phyloP scores from a whole-genome alignment of 2,113 vertebrate species.

The Emydura subglobosa region DNA sequence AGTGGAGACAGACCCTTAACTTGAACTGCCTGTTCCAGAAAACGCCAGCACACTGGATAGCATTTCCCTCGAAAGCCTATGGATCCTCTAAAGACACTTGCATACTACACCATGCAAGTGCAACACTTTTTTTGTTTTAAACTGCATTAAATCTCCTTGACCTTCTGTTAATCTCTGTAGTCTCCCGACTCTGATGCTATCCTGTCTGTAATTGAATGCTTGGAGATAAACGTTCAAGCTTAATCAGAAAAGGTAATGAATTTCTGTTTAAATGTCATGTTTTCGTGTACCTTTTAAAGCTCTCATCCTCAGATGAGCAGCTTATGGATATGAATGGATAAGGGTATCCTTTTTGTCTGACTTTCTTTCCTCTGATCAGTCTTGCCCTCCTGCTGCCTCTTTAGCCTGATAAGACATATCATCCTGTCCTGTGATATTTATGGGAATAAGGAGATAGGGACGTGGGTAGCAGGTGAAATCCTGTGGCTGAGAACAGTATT shows the following conservation, averaged over 20 bases:
- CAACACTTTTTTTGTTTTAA: neutral
- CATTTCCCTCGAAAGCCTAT: slow-evolving; percentile 53
- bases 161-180: neutral
- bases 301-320: slow-evolving; percentile 1
- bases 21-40: slow-evolving; percentile 46
- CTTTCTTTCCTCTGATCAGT: neutral
- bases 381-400: neutral
- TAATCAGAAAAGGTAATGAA: slow-evolving; percentile 28
- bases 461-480: neutral
- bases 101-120: neutral
- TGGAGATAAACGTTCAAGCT: neutral
- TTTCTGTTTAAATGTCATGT: slow-evolving; percentile 2
- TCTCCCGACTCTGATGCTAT: neutral
- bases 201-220: slow-evolving; percentile 14
- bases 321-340: neutral
- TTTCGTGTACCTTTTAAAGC: neutral
- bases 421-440: neutral
- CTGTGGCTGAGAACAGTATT: neutral
- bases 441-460: neutral
- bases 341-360: neutral
- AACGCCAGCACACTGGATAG: slow-evolving; percentile 47
- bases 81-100: slow-evolving; percentile 11
- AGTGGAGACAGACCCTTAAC: slow-evolving; percentile 24
- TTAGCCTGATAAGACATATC: neutral
- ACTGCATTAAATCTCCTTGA: slow-evolving; percentile 18